phyloP scores from a whole-genome alignment of 2,113 vertebrate genomes.

The Pelodiscus sinensis region DNA sequence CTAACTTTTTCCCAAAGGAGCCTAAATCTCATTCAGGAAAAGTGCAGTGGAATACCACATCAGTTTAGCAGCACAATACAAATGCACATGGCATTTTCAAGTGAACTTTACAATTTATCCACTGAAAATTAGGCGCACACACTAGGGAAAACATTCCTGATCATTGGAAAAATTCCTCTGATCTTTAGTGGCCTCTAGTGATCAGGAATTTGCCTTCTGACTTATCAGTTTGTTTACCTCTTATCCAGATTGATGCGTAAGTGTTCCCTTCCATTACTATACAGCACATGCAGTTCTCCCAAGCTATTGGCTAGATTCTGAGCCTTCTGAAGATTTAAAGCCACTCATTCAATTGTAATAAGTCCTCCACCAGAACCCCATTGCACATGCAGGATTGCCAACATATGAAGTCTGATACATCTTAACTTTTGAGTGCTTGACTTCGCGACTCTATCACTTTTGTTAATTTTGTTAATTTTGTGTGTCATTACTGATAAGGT shows the following conservation, averaged over 20 bases:
- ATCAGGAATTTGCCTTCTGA: neutral
- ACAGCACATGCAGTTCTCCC: neutral
- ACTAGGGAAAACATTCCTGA: neutral
- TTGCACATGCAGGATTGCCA: rapidly evolving
- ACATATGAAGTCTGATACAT: rapidly evolving
- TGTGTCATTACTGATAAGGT: neutral
- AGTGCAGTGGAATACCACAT: neutral
- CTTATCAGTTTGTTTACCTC: neutral
- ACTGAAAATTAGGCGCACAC: neutral
- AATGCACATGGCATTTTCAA: neutral
- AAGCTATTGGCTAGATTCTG: neutral
- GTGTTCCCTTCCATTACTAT: rapidly evolving
- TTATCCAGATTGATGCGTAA: neutral
- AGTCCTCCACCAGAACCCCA: neutral
- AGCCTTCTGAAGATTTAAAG: neutral
- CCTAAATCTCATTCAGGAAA: neutral
- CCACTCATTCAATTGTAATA: neutral
- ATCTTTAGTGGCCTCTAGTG: neutral
- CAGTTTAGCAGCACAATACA: rapidly evolving
- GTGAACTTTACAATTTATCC: neutral
- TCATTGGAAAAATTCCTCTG: neutral
- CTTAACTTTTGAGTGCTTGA: neutral
- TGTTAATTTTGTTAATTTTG: neutral
- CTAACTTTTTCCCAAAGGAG: neutral
- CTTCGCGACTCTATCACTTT: neutral